Base-by-base conservation (phyloP, 2,797 vertebrate species). In the Champsocephalus gunnari region DNA sequence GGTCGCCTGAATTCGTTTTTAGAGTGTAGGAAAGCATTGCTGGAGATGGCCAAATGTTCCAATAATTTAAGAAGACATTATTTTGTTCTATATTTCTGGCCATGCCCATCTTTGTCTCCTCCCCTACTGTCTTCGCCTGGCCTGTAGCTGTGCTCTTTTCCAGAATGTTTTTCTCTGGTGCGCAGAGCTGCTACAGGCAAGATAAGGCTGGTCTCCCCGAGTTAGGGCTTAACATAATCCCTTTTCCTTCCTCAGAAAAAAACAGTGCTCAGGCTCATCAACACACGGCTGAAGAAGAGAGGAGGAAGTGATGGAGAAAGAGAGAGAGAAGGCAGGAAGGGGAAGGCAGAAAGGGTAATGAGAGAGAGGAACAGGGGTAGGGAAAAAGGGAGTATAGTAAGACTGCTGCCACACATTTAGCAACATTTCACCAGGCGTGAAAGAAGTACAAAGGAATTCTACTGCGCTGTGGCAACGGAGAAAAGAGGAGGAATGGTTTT, bases 211-310 rank as follows among this genome's bases (percentile, higher is more conserved):
- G 90, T 91, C 90, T 93, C 87, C 88, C 91, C 86, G 91, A 94
- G 92, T 94, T 93, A 88, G 82, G 89, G 94, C 92, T 95, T 95
- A 95, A 91, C 92, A 90, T 95, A 95, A 95, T 95, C 95, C 93
- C 87, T 91, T 91, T 92, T 94, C 90, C 92, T 92, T 93, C 92
- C 87, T 85, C 83, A 76, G 79, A 83, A 89, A 92, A 87, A 92
- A 87, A 91, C 78, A 71, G 87, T 85, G 89, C 92, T 89, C 88
- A 85, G 87, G 88, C 92, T 94, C 93, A 93, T 94, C 94, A 93
- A 88, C 92, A 92, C 91, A 91, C 64, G 63, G 79, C 83, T 87
- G 81, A 84, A 88, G 88, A 91, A 91, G 87, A 86, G 81, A 84
- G 54, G 73, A 90, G 79, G 75, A 87, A 87, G 73, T 84, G 85